Evolutionary conservation across 2,888 invertebrate species (phyloP).

Genomic region (Ormyrus labotus): DNA sequence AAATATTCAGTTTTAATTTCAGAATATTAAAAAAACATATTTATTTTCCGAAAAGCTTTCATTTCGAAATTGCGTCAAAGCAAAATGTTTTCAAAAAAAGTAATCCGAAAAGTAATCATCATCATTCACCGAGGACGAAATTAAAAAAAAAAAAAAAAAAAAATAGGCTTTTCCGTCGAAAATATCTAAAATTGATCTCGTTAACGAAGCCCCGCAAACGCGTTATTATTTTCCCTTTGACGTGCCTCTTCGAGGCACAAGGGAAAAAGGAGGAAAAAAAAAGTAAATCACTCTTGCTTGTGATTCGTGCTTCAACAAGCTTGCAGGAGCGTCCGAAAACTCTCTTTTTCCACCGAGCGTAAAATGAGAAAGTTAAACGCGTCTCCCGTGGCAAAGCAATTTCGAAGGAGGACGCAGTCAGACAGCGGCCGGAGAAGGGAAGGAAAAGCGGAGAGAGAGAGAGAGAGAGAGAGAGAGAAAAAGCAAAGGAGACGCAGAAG

Average conservation of each 20-base stretch:
- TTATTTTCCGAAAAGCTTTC: too few species aligned
- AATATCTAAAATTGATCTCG: too few species aligned
- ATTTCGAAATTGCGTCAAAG: too few species aligned
- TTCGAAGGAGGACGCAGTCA: constrained; percentile 26
- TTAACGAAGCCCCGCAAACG: neutral
- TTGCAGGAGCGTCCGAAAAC: constrained; percentile 42
- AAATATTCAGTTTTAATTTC: too few species aligned
- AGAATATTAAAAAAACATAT: too few species aligned
- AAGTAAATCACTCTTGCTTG: constrained; percentile 46
- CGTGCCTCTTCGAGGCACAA: neutral
- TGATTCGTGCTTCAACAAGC: constrained; percentile 34
- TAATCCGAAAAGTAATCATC: too few species aligned
- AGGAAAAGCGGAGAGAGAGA: neutral
- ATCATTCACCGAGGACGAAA: too few species aligned
- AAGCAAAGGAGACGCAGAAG: constrained; percentile 26
- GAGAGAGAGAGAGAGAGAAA: constrained; percentile 13
- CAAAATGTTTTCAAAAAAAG: too few species aligned
- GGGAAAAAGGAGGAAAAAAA: neutral
- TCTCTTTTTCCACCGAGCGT: constrained; percentile 53
- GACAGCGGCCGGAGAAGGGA: neutral
- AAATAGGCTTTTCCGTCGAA: too few species aligned
- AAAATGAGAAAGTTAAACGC: constrained; percentile 58
- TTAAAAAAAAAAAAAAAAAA: too few species aligned
- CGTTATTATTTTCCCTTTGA: constrained; percentile 27
- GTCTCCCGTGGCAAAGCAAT: constrained; percentile 51